Conservation (phyloP, 2,113 vertebrate species). For the Osmerus eperlanus region DNA sequence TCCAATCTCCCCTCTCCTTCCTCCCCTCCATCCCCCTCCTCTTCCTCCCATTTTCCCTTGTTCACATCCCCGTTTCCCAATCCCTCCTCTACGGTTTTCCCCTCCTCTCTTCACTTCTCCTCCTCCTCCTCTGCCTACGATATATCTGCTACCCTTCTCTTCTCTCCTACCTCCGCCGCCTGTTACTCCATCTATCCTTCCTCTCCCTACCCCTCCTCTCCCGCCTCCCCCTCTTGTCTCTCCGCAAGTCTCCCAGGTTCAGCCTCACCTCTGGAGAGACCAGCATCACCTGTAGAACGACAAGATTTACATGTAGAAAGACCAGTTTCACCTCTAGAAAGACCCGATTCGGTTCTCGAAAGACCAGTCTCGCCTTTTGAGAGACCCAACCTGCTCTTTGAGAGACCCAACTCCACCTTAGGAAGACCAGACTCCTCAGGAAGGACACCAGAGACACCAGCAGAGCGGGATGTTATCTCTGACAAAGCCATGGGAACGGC, state of each 20-base stretch:
- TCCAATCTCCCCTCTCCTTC: background rate
- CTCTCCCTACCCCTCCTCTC: background rate
- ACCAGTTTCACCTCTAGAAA: background rate
- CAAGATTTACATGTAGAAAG: background rate
- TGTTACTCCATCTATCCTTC: background rate
- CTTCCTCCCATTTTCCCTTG: background rate
- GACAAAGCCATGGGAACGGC: background rate
- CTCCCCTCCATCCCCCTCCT: background rate
- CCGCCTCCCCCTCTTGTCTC: background rate
- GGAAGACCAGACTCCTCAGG: background rate
- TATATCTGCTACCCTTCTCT: background rate
- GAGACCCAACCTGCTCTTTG: too few relatives aligned
- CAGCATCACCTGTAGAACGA: too few relatives aligned
- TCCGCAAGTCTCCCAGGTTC: background rate
- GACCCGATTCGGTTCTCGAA: background rate
- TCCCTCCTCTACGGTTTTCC: background rate
- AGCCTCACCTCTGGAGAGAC: background rate
- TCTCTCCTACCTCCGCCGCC: background rate
- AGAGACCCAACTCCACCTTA: background rate
- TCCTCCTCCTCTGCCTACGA: background rate
- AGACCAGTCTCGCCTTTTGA: background rate
- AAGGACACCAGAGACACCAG: background rate
- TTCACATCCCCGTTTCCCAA: background rate
- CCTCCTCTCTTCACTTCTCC: background rate
- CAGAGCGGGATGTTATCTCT: background rate